A percentile compares a stretch with the other conserved stretches of the same genome.
phyloP scores from a whole-genome alignment of 2,113 vertebrate species.

The Oryzias woworae region DNA sequence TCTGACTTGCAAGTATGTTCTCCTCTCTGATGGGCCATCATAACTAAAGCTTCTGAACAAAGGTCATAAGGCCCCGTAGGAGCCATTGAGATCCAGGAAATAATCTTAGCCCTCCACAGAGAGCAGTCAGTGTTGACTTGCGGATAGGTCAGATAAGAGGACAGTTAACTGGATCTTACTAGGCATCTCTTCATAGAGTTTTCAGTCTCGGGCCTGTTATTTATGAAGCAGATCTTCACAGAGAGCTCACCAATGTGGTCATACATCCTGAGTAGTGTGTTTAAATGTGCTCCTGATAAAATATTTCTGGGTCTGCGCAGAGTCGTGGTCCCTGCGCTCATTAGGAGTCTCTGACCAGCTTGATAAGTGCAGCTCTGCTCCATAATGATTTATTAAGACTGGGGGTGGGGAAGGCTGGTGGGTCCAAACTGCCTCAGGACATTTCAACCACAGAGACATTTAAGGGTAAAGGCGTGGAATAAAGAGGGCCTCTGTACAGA shows the following conservation, averaged over 20 bases:
- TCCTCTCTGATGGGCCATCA: slow-evolving; percentile 54
- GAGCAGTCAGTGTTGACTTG: slow-evolving; percentile 33
- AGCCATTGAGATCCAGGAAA: slow-evolving; percentile 49
- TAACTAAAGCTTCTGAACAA: slow-evolving; percentile 51
- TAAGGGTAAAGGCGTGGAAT: slow-evolving; percentile 73
- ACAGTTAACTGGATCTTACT: slow-evolving; percentile 24
- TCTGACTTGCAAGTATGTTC: slow-evolving; percentile 36
- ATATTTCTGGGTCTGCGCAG: slow-evolving; percentile 73
- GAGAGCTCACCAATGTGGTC: slow-evolving; percentile 48
- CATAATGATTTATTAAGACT: slow-evolving; percentile 79
- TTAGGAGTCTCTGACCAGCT: slow-evolving; percentile 76
- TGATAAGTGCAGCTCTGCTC: slow-evolving; percentile 74
- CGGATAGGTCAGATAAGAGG: slow-evolving; percentile 24
- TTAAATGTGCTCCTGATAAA: slow-evolving; percentile 79
- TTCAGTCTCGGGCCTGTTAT: slow-evolving; percentile 36
- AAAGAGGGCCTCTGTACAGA: slow-evolving; percentile 69
- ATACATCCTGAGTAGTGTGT: slow-evolving; percentile 65
- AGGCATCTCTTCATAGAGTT: slow-evolving; percentile 17
- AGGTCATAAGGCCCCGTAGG: slow-evolving; percentile 57
- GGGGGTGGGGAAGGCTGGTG: slow-evolving; percentile 51
- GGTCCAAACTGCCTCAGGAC: slow-evolving; percentile 75
- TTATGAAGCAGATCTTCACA: slow-evolving; percentile 64
- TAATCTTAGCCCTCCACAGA: slow-evolving; percentile 55
- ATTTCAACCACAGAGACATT: slow-evolving; percentile 73
- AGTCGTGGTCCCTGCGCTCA: slow-evolving; percentile 69